phyloP scores from a whole-genome alignment of 2,888 invertebrate genomes.

The Eupeodes luniger region DNA sequence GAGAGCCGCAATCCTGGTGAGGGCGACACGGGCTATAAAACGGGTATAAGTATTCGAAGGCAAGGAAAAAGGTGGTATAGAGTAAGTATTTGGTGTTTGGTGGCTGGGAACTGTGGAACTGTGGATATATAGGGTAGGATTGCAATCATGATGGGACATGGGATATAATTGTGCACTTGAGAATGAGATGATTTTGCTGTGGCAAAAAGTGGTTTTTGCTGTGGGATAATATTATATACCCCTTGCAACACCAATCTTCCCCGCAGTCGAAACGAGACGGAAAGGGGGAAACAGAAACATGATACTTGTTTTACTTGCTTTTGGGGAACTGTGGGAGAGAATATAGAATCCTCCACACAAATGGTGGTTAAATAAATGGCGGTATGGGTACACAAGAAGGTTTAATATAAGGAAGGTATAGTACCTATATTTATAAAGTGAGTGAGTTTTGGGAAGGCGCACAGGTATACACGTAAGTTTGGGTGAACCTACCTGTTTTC shows the following conservation, averaged over 20 bases:
- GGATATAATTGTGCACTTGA: slow-evolving; percentile 76
- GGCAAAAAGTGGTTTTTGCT: slow-evolving; percentile 56
- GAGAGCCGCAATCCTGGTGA: slow-evolving; percentile 78
- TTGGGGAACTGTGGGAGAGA: slow-evolving; percentile 54
- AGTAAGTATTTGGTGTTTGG: slow-evolving; percentile 27
- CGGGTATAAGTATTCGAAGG: slow-evolving; percentile 4
- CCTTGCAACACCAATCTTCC: not conserved
- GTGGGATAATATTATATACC: slow-evolving; percentile 6
- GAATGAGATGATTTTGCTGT: slow-evolving; percentile 73
- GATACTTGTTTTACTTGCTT: slow-evolving; percentile 72
- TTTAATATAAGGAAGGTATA: slow-evolving; percentile 42
- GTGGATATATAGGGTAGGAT: slow-evolving; percentile 32
- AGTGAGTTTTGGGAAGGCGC: not conserved
- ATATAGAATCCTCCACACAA: slow-evolving; percentile 49
- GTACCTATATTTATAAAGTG: slow-evolving; percentile 22
- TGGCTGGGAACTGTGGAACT: slow-evolving; percentile 23
- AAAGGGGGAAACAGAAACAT: slow-evolving; percentile 46
- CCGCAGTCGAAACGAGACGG: not conserved
- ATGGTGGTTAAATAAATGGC: slow-evolving; percentile 67
- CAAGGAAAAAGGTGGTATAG: not conserved
- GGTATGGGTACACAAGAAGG: slow-evolving; percentile 36
- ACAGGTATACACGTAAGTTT: not conserved
- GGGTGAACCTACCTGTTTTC: slow-evolving; percentile 36
- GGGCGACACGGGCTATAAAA: slow-evolving; percentile 32
- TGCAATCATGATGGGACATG: slow-evolving; percentile 73